phyloP scores from a whole-genome alignment of 2,888 invertebrate genomes.

The Thelaira solivaga region DNA sequence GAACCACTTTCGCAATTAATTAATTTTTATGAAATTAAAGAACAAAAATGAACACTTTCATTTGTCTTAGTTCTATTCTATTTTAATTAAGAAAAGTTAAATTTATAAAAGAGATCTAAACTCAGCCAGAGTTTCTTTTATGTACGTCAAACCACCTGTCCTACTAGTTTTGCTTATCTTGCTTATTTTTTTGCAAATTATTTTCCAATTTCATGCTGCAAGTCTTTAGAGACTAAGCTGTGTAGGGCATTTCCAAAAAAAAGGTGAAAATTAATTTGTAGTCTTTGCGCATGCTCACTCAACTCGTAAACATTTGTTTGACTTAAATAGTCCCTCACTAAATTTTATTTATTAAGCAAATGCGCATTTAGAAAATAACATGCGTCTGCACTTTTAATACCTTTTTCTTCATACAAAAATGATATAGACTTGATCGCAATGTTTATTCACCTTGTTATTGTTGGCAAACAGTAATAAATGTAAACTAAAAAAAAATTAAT shows the following conservation, averaged over 20 bases:
- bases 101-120: too few species aligned
- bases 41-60: too few species aligned
- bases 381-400: constrained; percentile 8
- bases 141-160: too few species aligned
- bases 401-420: constrained; percentile 35
- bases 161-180: too few species aligned
- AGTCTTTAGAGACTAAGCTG: too few species aligned
- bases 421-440: constrained; percentile 47
- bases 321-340: constrained; percentile 37
- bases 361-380: constrained; percentile 11
- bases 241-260: constrained; percentile 29
- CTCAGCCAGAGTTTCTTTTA: too few species aligned
- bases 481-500: background rate
- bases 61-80: too few species aligned
- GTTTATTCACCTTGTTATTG: constrained; percentile 37
- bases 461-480: constrained; percentile 12
- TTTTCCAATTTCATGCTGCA: too few species aligned
- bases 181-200: too few species aligned
- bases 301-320: constrained; percentile 28
- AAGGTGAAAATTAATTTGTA: constrained; percentile 56
- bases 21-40: too few species aligned
- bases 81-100: too few species aligned
- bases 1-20: too few species aligned
- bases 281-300: constrained; percentile 37
- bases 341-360: constrained; percentile 22